Percentiles rank a stretch among this genome's conserved stretches.
Evolutionary conservation across 2,888 invertebrate species (phyloP).

Genomic region (Resseliella maxima): DNA sequence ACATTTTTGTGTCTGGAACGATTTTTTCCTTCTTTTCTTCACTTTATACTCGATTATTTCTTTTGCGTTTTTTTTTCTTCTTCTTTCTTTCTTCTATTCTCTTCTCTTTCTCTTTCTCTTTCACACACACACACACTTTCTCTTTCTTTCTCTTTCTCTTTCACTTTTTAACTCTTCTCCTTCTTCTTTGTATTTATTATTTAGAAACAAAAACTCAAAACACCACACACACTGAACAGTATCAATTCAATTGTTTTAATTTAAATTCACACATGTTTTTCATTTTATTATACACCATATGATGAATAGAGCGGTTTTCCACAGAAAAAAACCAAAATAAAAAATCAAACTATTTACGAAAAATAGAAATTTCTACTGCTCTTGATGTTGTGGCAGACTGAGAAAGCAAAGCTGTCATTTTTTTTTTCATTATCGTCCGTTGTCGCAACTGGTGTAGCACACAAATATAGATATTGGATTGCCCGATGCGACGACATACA

Average conservation of each 20-base stretch:
- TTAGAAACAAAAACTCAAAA: too few species aligned
- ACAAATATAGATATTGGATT: too few species aligned
- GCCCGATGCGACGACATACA: not conserved
- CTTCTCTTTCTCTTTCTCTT: too few species aligned
- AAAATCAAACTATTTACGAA: constrained; percentile 50
- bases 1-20: too few species aligned
- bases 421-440: constrained; percentile 54
- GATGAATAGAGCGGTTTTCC: not conserved
- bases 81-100: too few species aligned
- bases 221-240: not conserved
- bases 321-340: not conserved
- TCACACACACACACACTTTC: too few species aligned
- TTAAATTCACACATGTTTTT: not conserved
- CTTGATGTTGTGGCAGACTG: constrained; percentile 54
- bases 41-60: too few species aligned
- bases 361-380: constrained; percentile 54
- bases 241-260: not conserved
- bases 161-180: too few species aligned
- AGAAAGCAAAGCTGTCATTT: constrained; percentile 53
- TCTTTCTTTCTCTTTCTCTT: too few species aligned
- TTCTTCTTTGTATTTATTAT: too few species aligned
- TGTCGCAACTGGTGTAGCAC: constrained; percentile 38
- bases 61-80: too few species aligned
- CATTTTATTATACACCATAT: not conserved
- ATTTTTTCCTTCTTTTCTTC: too few species aligned